Evolutionary conservation across 2,888 invertebrate species (phyloP), one percentile per base, ranked within the genome.

Genomic region (Platycheirus rosarum): DNA sequence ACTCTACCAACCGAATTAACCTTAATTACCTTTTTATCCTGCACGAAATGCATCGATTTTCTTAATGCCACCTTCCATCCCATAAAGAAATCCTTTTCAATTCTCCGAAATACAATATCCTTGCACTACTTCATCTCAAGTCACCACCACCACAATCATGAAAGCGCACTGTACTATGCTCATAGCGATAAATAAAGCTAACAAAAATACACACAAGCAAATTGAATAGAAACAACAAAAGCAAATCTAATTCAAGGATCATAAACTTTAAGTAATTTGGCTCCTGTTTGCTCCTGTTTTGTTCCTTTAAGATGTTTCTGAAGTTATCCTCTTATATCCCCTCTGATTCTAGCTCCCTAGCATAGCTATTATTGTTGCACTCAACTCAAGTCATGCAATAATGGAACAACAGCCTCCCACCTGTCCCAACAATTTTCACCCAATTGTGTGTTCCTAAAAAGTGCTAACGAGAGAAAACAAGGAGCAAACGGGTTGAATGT

Each of bases 231-330:
- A 51, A 66, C 29, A 66, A 80, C 16, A 69, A 66, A 74, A 63
- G 16, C 18, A 69, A 69, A 70, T 66, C 48, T 51, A 49, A 80
- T 76, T 80, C 80, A 80, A 80, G 80, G 76, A 76, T 76, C 80
- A 76, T 80, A 80, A 80, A 80, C 66, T 76, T 76, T 71, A 66
- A 66, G 80, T 76, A 80, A 66, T 70, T 80, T 66, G 49, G 44
- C 32, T 70, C 55, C 48, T 49, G 14, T 65, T 26, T 53, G 11
- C 40, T 51, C 14, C 20, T 37, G 18, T 26, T 65, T 26, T 53
- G 11, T 32, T 51, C 14, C 20, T 37, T 26, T 26, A 13, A 49
- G 77, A 60, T 51, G 37, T 51, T 40, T 71, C 29, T 60, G 29
- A 2, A 14, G 13, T 49, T 77, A 6, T 32, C 8, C 5, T 32